Percentiles rank a stretch among this genome's conserved stretches.
phyloP scores from a whole-genome alignment of 1,140 invertebrate species.

The Ooceraea biroi region DNA sequence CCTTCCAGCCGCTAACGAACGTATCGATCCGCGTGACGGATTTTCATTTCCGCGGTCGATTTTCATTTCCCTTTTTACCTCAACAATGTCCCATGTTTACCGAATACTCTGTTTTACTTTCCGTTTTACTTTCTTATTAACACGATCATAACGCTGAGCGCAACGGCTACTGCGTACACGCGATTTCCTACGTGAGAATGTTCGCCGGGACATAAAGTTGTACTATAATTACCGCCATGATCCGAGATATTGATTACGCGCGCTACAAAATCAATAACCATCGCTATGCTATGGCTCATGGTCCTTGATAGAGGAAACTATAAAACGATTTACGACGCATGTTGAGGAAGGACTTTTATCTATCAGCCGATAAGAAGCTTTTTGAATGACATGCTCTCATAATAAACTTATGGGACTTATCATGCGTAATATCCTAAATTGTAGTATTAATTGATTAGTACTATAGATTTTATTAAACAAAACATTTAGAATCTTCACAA shows the following conservation, averaged over 20 bases:
- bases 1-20: background rate
- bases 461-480: background rate
- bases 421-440: background rate
- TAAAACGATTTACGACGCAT: conserved; percentile 31
- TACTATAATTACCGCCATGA: conserved; percentile 58
- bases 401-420: conserved; percentile 4
- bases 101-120: conserved; percentile 1
- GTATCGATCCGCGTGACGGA: conserved; percentile 4
- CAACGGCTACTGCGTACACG: conserved; percentile 39
- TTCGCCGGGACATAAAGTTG: conserved; percentile 49
- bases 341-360: conserved; percentile 20
- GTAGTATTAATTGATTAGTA: background rate
- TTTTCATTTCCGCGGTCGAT: conserved; percentile 51
- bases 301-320: conserved; percentile 41
- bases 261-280: conserved; percentile 50
- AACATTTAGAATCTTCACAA: background rate
- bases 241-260: conserved; percentile 48
- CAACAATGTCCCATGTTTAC: background rate
- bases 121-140: conserved; percentile 49
- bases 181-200: conserved; percentile 54
- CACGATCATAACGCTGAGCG: conserved; percentile 24
- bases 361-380: background rate
- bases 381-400: background rate
- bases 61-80: background rate
- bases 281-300: conserved; percentile 28